A percentile compares a stretch with the other conserved stretches of the same genome.
Conservation (phyloP, 2,797 vertebrate species). For the Serranus cabrilla region DNA sequence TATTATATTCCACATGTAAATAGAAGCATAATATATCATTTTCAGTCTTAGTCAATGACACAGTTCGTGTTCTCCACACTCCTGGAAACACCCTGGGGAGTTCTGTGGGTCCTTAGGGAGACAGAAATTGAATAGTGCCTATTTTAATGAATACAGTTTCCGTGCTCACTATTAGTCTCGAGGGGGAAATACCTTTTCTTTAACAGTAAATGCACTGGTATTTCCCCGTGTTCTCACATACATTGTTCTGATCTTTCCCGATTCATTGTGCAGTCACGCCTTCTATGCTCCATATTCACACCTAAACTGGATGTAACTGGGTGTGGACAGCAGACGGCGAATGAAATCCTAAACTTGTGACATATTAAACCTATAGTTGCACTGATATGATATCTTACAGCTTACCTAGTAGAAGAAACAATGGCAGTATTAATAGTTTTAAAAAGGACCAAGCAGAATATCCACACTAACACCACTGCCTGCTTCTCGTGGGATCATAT, state of each 20-base stretch:
- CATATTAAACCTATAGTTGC: not conserved
- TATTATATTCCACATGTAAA: not conserved
- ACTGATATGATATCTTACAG: not conserved
- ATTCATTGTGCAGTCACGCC: slow-evolving; percentile 10
- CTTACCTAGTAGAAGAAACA: not conserved
- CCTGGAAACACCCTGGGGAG: not conserved
- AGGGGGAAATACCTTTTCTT: slow-evolving; percentile 20
- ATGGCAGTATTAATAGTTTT: not conserved
- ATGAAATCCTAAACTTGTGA: not conserved
- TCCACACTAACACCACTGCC: not conserved
- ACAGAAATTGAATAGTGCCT: slow-evolving; percentile 1
- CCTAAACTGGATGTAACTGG: not conserved
- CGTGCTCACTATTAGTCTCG: not conserved
- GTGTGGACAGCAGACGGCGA: not conserved
- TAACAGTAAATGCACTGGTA: slow-evolving; percentile 9
- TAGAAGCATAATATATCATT: not conserved
- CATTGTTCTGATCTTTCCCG: slow-evolving; percentile 9
- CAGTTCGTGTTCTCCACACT: slow-evolving; percentile 3
- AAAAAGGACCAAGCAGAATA: not conserved
- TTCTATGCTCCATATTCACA: slow-evolving; percentile 1
- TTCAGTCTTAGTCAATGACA: not conserved
- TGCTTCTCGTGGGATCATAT: slow-evolving; percentile 5
- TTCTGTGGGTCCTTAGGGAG: not conserved
- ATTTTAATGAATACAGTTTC: slow-evolving; percentile 7
- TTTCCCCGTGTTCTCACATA: slow-evolving; percentile 19